phyloP scores from a whole-genome alignment of 2,888 invertebrate species.

The Eupithecia inturbata region DNA sequence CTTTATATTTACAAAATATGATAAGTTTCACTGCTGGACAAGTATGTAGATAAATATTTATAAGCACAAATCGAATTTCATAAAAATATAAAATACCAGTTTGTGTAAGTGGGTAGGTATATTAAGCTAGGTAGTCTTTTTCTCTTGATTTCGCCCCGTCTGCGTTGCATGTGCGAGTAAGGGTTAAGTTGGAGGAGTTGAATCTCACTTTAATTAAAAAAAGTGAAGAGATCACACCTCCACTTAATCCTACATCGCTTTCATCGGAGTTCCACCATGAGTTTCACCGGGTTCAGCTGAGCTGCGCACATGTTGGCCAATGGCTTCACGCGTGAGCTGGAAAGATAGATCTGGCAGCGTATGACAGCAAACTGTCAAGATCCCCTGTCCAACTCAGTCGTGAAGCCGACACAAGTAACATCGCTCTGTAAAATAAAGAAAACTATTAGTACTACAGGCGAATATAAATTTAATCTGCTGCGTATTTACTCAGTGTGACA shows the following conservation, averaged over 20 bases:
- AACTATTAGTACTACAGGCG: constrained; percentile 49
- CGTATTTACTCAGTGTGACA: constrained; percentile 69
- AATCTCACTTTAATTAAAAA: constrained; percentile 84
- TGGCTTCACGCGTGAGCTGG: constrained; percentile 82
- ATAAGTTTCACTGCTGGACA: not conserved
- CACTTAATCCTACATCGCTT: constrained; percentile 80
- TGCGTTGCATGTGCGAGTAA: constrained; percentile 65
- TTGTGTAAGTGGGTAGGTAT: not conserved
- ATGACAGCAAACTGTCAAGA: constrained; percentile 79
- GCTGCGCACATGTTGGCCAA: constrained; percentile 39
- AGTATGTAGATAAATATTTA: not conserved
- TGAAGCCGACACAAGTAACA: constrained; percentile 58
- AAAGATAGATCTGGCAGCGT: constrained; percentile 85
- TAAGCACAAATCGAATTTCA: not conserved
- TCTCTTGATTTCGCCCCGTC: constrained; percentile 35
- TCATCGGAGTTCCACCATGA: not conserved
- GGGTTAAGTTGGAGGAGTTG: constrained; percentile 86
- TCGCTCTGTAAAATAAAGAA: constrained; percentile 62
- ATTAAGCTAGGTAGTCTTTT: not conserved
- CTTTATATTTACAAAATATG: not conserved
- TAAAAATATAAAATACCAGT: not conserved
- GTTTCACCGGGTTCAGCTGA: not conserved
- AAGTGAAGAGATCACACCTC: constrained; percentile 86
- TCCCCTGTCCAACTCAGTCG: constrained; percentile 85
- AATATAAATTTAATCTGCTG: constrained; percentile 44